Evolutionary conservation across 1,140 invertebrate species (phyloP).

Genomic region (Pseudoatta argentina): DNA sequence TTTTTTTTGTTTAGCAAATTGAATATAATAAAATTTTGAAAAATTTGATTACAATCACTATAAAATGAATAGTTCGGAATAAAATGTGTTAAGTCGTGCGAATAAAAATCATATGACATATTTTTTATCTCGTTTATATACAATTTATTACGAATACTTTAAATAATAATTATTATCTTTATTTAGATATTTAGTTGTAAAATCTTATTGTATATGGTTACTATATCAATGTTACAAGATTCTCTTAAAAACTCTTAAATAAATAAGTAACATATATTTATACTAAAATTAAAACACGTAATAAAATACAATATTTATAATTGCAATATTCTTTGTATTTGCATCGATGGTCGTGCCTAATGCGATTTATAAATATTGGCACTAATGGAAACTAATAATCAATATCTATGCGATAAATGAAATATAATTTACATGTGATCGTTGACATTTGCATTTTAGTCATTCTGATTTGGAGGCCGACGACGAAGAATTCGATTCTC

Average conservation of each 20-base stretch:
- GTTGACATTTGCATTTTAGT: constrained; percentile 77
- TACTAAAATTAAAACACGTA: not conserved
- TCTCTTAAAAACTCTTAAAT: not conserved
- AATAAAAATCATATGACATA: not conserved
- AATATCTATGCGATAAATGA: not conserved
- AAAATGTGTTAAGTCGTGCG: not conserved
- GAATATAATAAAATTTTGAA: constrained; percentile 4
- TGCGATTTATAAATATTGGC: constrained; percentile 57
- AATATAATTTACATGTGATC: constrained; percentile 46
- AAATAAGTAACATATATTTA: not conserved
- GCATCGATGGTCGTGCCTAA: constrained; percentile 75
- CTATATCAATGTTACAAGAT: too few relatives aligned
- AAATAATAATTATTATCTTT: constrained; percentile 1
- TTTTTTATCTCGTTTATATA: not conserved
- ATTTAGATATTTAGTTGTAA: not conserved
- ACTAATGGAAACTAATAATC: constrained; percentile 1
- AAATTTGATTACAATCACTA: not conserved
- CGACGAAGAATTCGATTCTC: constrained; percentile 87
- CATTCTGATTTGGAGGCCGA: constrained; percentile 89
- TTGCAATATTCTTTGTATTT: constrained; percentile 41
- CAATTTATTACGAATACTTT: not conserved
- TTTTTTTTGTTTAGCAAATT: not conserved
- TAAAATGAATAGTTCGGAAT: not conserved
- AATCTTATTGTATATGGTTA: not conserved
- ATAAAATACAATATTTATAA: not conserved